Base-by-base conservation (phyloP, 2,113 vertebrate species). In the Romanogobio albipinnatus region DNA sequence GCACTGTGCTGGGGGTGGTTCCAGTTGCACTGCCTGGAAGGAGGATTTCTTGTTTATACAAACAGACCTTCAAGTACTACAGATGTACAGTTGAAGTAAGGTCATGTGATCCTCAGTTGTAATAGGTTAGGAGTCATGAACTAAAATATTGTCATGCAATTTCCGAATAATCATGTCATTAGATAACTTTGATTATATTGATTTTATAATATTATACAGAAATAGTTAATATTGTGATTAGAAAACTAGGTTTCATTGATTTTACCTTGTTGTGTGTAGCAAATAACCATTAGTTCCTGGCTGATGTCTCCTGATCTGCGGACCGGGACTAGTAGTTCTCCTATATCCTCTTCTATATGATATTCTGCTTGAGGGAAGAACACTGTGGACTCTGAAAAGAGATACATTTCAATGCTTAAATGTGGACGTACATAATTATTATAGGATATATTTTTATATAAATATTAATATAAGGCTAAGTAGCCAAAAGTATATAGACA, bases 351-450 rank as follows among this genome's bases (percentile, higher is more conserved):
- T 75, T 96, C 94, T 33, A 96, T 91, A 86, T 84, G 94, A 59
- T 94, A 97, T 90, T 97, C 95, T 19, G 93, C 91, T 68, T 95
- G 93, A 87, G 95, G 94, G 90, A 97, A 95, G 89, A 94, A 97
- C 76, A 96, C 96, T 1, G 90, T 96, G 17, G 96, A 95, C 88
- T 97, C 97, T 97, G 90, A 84, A 87, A 90, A 88, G 9, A 43
- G 33, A 77, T 8, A 58, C 10, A 14, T 17, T n/a, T n/a, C 1
- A 7, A n/a, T 61, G 24, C 3, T 62, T 47, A 29, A 19, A 75
- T 71, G 10, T 45, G 22, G 39, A 36, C 36, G 1, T 13, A 5
- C 9, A 71, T 71, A 70, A 29, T 33, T 53, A 17, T 53, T 53
- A 17, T 53, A 53, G 51, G 62, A 26, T 8, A 36, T 33, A 26